Conservation (phyloP, 1,140 invertebrate genomes). For the Penaeus chinensis region DNA sequence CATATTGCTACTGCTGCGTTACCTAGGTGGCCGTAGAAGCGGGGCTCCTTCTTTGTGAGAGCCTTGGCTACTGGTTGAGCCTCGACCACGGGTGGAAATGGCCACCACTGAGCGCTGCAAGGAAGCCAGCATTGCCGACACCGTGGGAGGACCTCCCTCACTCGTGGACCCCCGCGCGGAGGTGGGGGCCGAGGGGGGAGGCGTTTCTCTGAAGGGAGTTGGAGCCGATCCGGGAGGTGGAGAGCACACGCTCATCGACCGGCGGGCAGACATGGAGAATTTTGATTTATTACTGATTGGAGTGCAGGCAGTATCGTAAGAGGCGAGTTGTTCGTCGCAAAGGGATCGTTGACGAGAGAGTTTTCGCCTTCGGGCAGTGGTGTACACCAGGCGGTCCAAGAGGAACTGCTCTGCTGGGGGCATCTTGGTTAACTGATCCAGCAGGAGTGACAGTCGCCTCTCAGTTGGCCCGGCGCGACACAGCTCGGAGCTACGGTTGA, state of each 20-base stretch:
- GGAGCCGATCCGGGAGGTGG: slow-evolving; percentile 40
- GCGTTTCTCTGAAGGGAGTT: neutral
- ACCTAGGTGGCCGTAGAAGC: slow-evolving; percentile 50
- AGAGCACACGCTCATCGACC: slow-evolving; percentile 60
- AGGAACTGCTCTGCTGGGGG: slow-evolving; percentile 63
- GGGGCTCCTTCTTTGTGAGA: slow-evolving; percentile 52
- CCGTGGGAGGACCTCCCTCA: slow-evolving; percentile 46
- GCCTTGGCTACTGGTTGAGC: slow-evolving; percentile 25
- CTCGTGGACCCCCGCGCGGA: slow-evolving; percentile 23
- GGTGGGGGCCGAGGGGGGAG: slow-evolving; percentile 5
- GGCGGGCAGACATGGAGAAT: slow-evolving; percentile 19
- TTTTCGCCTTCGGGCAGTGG: slow-evolving; percentile 41
- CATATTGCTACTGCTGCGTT: slow-evolving; percentile 39
- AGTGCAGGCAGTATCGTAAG: slow-evolving; percentile 20
- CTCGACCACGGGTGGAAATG: slow-evolving; percentile 29
- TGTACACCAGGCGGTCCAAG: slow-evolving; percentile 60
- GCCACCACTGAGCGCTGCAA: slow-evolving; percentile 58
- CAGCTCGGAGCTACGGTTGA: slow-evolving; percentile 51
- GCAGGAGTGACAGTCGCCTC: slow-evolving; percentile 47
- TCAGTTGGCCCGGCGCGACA: slow-evolving; percentile 52
- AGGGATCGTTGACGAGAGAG: slow-evolving; percentile 54
- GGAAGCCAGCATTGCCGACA: slow-evolving; percentile 59
- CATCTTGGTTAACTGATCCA: slow-evolving; percentile 56
- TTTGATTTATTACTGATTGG: slow-evolving; percentile 25
- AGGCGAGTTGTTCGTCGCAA: slow-evolving; percentile 58